These are phyloP conservation scores for Progne subis DNA, from an alignment of 2,113 vertebrate species.

Conservation along the genomic window DNA sequence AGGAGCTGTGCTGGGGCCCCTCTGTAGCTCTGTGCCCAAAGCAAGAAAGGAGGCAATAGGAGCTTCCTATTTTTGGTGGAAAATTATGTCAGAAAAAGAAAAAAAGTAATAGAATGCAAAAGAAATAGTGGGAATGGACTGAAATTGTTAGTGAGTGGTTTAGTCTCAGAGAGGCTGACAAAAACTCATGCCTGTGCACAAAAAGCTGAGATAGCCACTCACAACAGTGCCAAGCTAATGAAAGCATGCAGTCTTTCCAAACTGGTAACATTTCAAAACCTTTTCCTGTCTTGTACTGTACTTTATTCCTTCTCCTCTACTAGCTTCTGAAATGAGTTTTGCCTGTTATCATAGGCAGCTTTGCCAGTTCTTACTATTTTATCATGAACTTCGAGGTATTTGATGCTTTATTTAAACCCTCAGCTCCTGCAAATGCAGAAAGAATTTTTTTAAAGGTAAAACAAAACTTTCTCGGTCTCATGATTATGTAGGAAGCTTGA, in stretches of 20 bases:
- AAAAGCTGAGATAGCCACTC: background rate
- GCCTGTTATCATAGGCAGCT: background rate
- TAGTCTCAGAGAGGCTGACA: background rate
- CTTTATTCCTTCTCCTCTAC: background rate
- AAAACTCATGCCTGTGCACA: background rate
- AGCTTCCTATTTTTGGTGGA: background rate
- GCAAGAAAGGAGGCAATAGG: background rate
- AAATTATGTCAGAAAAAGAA: background rate
- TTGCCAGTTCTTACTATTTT: background rate
- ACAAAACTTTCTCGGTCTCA: background rate
- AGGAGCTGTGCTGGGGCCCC: background rate
- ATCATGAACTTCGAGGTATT: background rate
- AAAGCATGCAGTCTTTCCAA: background rate
- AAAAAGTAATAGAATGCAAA: background rate
- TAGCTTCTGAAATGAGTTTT: background rate
- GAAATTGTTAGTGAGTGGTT: background rate
- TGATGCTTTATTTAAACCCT: slow-evolving; percentile 53
- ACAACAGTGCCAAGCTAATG: background rate
- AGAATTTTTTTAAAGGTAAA: slow-evolving; percentile 12
- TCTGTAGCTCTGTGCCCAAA: background rate
- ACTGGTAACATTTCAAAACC: background rate
- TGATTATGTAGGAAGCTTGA: slow-evolving; percentile 13
- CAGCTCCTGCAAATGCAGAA: background rate
- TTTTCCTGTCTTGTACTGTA: background rate
- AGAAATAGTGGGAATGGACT: background rate